Percentiles rank a stretch among this genome's conserved stretches.
These are phyloP conservation scores for Cricetomys ansorgei DNA, from an alignment of 2,113 vertebrate genomes.

Conservation along the genomic window DNA sequence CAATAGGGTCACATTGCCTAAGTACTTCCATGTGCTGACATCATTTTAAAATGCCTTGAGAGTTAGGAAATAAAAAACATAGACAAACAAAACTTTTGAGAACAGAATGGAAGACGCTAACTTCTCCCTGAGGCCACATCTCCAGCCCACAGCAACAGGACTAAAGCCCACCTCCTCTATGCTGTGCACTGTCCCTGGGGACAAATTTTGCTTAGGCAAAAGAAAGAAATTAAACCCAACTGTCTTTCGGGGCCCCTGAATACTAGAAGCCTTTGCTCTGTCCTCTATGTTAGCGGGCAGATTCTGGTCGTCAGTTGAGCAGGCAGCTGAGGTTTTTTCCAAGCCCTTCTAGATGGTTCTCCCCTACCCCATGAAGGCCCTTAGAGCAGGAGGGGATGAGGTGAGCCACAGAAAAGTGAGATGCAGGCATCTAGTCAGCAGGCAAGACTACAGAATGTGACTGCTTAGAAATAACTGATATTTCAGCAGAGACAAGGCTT, in stretches of 20 bases:
- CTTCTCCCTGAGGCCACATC: background rate
- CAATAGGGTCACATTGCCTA: background rate
- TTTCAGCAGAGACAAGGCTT: background rate
- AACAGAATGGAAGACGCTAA: background rate
- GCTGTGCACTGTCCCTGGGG: background rate
- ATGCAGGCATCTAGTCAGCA: background rate
- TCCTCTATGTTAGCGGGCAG: background rate
- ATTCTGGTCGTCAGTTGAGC: background rate
- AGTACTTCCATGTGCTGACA: background rate
- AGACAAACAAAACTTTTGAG: background rate
- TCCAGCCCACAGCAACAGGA: background rate
- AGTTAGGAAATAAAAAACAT: background rate
- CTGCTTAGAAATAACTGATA: background rate
- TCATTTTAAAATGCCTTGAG: background rate
- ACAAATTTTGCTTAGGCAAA: background rate
- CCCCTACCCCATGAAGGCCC: background rate
- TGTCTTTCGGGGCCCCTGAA: background rate
- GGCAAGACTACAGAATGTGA: background rate
- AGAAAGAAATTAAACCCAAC: background rate
- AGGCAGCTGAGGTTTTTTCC: background rate
- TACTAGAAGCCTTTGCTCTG: fast-evolving
- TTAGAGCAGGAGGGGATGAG: background rate
- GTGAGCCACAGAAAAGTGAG: background rate
- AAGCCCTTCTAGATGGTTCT: background rate
- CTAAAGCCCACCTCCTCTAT: background rate